phyloP scores from a whole-genome alignment of 1,140 invertebrate species.

The Tigriopus japonicus region DNA sequence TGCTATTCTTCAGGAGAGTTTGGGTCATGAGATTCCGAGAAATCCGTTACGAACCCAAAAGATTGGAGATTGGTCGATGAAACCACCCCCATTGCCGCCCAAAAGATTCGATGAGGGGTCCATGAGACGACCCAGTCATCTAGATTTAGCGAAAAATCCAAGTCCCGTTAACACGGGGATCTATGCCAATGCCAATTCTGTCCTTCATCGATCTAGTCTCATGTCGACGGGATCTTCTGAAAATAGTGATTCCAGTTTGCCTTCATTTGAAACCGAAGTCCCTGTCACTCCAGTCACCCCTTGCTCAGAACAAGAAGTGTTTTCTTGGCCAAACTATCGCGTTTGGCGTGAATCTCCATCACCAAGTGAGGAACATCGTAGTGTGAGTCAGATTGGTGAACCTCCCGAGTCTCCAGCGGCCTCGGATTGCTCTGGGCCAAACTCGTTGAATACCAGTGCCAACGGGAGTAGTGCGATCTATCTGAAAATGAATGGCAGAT shows the following conservation, averaged over 20 bases:
- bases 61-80: not conserved
- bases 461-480: not conserved
- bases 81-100: not conserved
- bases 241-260: not conserved
- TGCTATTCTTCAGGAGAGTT: constrained; percentile 2
- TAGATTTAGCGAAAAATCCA: not conserved
- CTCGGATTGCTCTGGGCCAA: not conserved
- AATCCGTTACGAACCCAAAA: not conserved
- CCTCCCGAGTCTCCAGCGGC: not conserved
- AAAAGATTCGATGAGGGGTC: constrained; percentile 3
- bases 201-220: not conserved
- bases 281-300: not conserved
- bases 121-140: not conserved
- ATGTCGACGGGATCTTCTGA: constrained; percentile 13
- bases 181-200: not conserved
- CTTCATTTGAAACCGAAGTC: not conserved
- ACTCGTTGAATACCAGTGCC: too few relatives aligned
- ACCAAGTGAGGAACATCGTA: not conserved
- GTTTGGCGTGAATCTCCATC: not conserved
- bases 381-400: not conserved
- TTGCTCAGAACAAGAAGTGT: not conserved
- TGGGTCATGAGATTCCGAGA: constrained; percentile 4
- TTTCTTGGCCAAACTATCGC: constrained; percentile 8
- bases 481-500: constrained; percentile 1
- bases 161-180: not conserved